Evolutionary conservation across 1,140 invertebrate species (phyloP), one percentile per base, ranked within the genome.

Genomic region (Macrobrachium rosenbergii): DNA sequence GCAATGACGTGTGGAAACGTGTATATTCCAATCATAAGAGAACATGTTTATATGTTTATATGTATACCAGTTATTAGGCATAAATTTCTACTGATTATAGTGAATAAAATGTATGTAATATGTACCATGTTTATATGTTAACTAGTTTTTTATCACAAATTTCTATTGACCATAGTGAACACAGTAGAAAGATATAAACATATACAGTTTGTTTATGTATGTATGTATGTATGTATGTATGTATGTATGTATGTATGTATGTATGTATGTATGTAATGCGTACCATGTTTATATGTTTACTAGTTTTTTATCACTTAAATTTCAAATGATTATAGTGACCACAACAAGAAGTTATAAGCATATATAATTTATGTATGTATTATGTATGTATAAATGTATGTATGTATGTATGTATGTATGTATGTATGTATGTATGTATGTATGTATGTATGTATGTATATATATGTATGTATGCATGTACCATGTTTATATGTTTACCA

Each of bases 391-490:
- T 43, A 75, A 23, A n/a, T n/a, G n/a, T n/a, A n/a, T 59, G 16
- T 60, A 78, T 21, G 19, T 59, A 60, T 37, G n/a, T 78, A 78
- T 78, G 10, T 45, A 58, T 78, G 58, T 78, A 59, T 78, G 58
- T 60, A 78, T 78, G 58, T 78, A 79, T 62, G 0, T 58, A 79
- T 58, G 19, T 52, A 60, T 59, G 16, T 21, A 59, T 58, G 17
- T 58, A 79, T 59, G 58, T 59, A 19, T 23, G 60, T 58, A 79
- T 59, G 58, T 58, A 79, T 59, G 58, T 59, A 79, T 58, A 58
- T 59, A 78, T 58, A 78, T 59, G 58, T 58, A 78, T 58, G 58
- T 67, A 67, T 67, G 17, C 19, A 19, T 67, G 17, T 67, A 67
- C 19, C n/a, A n/a, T n/a, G n/a, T n/a, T n/a, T n/a, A n/a, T n/a